These are phyloP conservation scores for Micromussa lordhowensis DNA, from an alignment of 92 coral and sea anemone genomes.

Conservation along the genomic window DNA sequence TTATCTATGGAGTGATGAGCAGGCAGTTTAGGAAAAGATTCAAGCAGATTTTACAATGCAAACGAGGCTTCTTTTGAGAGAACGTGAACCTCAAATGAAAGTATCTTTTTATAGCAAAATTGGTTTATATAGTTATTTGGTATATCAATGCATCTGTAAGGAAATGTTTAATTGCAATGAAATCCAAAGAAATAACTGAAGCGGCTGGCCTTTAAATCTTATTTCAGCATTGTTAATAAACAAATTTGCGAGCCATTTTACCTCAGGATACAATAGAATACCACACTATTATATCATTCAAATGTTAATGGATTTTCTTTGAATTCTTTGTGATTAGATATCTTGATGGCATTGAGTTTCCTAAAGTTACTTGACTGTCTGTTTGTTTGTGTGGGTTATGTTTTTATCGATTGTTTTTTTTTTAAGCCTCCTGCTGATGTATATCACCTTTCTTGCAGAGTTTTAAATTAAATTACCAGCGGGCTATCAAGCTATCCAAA, in stretches of 20 bases:
- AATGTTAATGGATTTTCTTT: not conserved
- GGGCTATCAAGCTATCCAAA: not conserved
- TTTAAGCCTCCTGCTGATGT: not conserved
- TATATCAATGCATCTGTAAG: not conserved
- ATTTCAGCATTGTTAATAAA: not conserved
- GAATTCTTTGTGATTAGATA: not conserved
- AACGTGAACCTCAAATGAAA: not conserved
- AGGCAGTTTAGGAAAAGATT: slow-evolving; percentile 85
- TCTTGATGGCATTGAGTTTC: not conserved
- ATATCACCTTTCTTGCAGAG: not conserved
- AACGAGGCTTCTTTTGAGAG: slow-evolving; percentile 73
- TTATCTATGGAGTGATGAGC: slow-evolving; percentile 90
- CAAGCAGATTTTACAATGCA: slow-evolving; percentile 79
- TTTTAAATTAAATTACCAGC: not conserved
- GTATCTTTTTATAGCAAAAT: not conserved
- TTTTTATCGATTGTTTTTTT: not conserved
- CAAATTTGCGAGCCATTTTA: not conserved
- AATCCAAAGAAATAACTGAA: not conserved
- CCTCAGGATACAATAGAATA: not conserved
- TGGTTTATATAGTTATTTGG: not conserved
- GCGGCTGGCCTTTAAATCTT: not conserved
- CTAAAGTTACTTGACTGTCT: not conserved
- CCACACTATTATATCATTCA: not conserved
- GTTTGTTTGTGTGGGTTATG: not conserved
- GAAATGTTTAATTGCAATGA: not conserved